phyloP scores from a whole-genome alignment of 2,113 vertebrate species.

The Lipophrys pholis region DNA sequence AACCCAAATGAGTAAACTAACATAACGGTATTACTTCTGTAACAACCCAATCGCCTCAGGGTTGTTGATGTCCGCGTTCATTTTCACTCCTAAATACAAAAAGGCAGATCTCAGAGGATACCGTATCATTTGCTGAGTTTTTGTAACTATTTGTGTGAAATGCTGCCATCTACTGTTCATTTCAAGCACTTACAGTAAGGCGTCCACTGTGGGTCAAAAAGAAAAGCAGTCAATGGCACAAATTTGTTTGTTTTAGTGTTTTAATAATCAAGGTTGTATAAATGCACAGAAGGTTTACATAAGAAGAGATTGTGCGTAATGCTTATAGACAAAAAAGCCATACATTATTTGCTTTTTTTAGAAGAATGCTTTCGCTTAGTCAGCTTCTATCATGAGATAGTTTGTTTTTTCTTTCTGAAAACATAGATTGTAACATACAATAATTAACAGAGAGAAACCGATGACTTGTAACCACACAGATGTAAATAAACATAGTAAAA shows the following conservation, averaged over 20 bases:
- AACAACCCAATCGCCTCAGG: too few relatives aligned
- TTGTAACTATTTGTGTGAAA: not conserved
- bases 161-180: conserved; percentile 64
- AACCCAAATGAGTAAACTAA: too few relatives aligned
- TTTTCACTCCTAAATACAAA: too few relatives aligned
- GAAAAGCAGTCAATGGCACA: conserved; percentile 15
- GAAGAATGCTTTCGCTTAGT: conserved; percentile 8
- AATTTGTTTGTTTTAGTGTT: conserved; percentile 41
- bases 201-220: not conserved
- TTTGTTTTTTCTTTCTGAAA: not conserved
- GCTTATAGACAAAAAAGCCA: not conserved
- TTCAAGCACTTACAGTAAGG: conserved; percentile 23
- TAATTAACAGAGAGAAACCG: conserved; percentile 30
- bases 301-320: conserved; percentile 12
- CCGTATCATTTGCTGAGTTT: too few relatives aligned
- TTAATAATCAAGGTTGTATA: conserved; percentile 48
- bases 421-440: conserved; percentile 22
- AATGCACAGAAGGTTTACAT: conserved; percentile 35
- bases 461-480: conserved; percentile 26
- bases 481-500: conserved; percentile 20
- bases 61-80: too few relatives aligned
- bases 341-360: not conserved
- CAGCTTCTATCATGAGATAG: conserved; percentile 6
- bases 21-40: too few relatives aligned
- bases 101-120: too few relatives aligned